Evolutionary conservation across 1,140 invertebrate species (phyloP).

Genomic region (Leptinotarsa lineolata): DNA sequence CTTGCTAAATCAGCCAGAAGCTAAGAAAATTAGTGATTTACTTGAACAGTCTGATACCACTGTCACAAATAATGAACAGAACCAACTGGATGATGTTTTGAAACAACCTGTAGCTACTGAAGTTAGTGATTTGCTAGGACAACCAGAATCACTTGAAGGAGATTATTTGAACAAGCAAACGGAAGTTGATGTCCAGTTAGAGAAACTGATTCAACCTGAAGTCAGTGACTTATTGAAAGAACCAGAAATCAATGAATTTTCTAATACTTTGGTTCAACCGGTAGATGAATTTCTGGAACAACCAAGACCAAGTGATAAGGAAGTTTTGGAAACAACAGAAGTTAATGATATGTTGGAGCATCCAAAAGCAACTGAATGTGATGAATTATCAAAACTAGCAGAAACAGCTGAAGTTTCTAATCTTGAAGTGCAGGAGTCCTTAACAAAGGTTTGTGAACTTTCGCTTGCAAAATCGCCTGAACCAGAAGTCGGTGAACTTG

Average conservation of each 20-base stretch:
- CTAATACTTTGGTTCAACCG: neutral
- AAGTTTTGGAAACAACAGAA: neutral
- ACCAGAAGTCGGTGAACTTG: neutral
- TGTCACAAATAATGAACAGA: neutral
- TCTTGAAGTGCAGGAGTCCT: neutral
- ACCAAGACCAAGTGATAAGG: neutral
- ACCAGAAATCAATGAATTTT: neutral
- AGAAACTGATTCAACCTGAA: slow-evolving; percentile 13
- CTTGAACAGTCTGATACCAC: neutral
- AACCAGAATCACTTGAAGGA: neutral
- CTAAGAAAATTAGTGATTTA: neutral
- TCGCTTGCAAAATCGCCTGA: slow-evolving; percentile 24
- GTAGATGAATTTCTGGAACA: slow-evolving; percentile 17
- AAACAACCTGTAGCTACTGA: slow-evolving; percentile 11
- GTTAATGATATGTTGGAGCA: slow-evolving; percentile 16
- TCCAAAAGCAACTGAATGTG: neutral
- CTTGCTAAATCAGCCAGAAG: slow-evolving; percentile 11
- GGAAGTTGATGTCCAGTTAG: neutral
- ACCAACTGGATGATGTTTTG: slow-evolving; percentile 19
- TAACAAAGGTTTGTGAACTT: slow-evolving; percentile 11
- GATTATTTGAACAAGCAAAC: slow-evolving; percentile 14
- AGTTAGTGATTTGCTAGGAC: slow-evolving; percentile 12
- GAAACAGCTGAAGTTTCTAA: neutral
- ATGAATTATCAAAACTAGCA: too few species aligned
- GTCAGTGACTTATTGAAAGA: slow-evolving; percentile 9